These are phyloP conservation scores for Phrynocephalus forsythii DNA, from an alignment of 2,797 vertebrate genomes.

Conservation along the genomic window DNA sequence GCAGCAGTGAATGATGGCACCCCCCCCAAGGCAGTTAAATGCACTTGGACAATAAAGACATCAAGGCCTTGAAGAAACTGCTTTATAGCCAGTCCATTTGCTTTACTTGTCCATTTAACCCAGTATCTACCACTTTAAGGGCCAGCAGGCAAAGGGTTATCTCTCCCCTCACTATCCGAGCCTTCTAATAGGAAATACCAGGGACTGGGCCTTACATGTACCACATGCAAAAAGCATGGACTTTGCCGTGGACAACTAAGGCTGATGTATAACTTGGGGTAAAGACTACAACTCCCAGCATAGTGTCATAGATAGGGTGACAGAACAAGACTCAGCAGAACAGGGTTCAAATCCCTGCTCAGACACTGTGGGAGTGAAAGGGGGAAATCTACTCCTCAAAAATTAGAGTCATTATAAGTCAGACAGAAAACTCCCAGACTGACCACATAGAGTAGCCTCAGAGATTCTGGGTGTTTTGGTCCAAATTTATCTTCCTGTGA, in stretches of 20 bases:
- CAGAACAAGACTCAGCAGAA: too few species aligned
- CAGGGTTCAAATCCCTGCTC: too few species aligned
- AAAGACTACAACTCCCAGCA: too few species aligned
- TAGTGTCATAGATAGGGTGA: too few species aligned
- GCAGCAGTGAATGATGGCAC: slow-evolving; percentile 12
- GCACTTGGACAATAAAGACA: slow-evolving; percentile 24
- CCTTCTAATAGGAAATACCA: neutral
- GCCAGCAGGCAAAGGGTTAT: neutral
- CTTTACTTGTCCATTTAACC: neutral
- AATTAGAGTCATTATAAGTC: too few species aligned
- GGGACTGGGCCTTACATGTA: neutral
- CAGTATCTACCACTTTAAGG: neutral
- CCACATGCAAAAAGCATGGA: neutral
- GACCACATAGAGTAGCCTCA: too few species aligned
- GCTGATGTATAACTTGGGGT: neutral
- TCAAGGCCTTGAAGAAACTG: neutral
- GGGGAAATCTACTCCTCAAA: too few species aligned
- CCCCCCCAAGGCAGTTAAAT: slow-evolving; percentile 3
- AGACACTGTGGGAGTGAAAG: too few species aligned
- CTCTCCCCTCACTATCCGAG: neutral
- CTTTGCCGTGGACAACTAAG: neutral
- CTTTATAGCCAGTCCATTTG: neutral
- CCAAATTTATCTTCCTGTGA: too few species aligned
- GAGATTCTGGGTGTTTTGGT: too few species aligned
- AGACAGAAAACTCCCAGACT: too few species aligned